Evolutionary conservation across 2,113 vertebrate genomes (phyloP).

Genomic region (Pseudorectes ferrugineus): DNA sequence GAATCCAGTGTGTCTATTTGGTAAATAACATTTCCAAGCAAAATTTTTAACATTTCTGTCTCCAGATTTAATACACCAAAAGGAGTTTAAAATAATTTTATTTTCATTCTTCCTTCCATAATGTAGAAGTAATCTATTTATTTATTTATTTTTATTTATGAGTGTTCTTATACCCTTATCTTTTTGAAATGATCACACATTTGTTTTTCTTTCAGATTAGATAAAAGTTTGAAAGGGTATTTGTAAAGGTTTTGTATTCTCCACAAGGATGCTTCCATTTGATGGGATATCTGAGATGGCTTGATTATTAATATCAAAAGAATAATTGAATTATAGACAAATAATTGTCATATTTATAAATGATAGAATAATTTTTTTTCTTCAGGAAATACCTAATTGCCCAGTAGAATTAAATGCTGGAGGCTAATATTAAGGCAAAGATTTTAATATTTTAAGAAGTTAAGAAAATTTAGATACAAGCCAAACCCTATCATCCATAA

Average conservation of each 20-base stretch:
- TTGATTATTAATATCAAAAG: not conserved
- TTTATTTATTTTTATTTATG: not conserved
- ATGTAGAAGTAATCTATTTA: not conserved
- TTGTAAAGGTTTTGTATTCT: not conserved
- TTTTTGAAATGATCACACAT: not conserved
- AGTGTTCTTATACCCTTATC: not conserved
- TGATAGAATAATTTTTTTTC: not conserved
- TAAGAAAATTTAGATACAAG: not conserved
- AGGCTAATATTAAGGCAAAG: not conserved
- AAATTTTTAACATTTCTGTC: not conserved
- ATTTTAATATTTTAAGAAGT: not conserved
- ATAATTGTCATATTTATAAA: not conserved
- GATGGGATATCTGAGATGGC: not conserved
- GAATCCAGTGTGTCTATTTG: not conserved
- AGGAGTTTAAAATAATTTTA: not conserved
- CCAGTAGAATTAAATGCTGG: not conserved
- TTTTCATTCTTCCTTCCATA: not conserved
- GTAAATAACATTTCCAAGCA: not conserved
- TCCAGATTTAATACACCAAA: not conserved
- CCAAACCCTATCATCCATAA: not conserved
- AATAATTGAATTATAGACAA: not conserved
- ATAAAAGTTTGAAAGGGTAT: not conserved
- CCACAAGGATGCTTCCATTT: not conserved
- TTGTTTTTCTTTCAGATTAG: not conserved
- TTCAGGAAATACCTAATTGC: not conserved